These are phyloP conservation scores for Nibea coibor DNA, from an alignment of 2,113 vertebrate genomes.

Conservation along the genomic window DNA sequence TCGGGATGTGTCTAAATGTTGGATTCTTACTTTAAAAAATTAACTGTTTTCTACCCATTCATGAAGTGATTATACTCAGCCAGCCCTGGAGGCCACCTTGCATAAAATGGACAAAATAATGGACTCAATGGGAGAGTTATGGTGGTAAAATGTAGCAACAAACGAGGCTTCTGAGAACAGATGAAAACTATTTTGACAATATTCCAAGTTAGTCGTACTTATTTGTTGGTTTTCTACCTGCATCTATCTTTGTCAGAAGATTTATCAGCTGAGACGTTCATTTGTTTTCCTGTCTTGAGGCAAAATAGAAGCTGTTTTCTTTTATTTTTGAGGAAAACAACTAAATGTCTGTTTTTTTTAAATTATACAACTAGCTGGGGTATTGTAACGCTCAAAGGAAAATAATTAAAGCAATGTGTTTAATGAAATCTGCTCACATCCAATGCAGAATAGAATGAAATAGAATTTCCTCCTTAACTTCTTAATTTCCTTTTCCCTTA, in stretches of 20 bases:
- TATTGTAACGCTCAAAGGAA: neutral
- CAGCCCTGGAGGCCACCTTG: neutral
- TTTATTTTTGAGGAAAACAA: neutral
- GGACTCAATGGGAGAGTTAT: neutral
- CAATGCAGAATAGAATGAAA: neutral
- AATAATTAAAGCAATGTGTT: neutral
- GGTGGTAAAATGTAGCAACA: neutral
- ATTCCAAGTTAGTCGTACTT: neutral
- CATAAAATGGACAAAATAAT: neutral
- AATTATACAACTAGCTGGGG: neutral
- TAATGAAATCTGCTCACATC: neutral
- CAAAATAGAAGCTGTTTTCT: neutral
- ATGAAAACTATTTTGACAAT: neutral
- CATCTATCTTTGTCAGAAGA: neutral
- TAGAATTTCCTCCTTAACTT: neutral
- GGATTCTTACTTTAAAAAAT: slow-evolving; percentile 15
- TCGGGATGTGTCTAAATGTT: slow-evolving; percentile 14
- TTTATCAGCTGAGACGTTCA: neutral
- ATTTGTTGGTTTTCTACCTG: neutral
- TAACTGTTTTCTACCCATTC: slow-evolving; percentile 23
- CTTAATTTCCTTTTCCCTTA: neutral
- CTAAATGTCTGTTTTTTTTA: neutral
- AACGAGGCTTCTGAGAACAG: neutral
- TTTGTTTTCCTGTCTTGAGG: slow-evolving; percentile 15
- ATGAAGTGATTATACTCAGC: neutral